phyloP scores from a whole-genome alignment of 2,797 vertebrate genomes.

The Leuciscus waleckii region DNA sequence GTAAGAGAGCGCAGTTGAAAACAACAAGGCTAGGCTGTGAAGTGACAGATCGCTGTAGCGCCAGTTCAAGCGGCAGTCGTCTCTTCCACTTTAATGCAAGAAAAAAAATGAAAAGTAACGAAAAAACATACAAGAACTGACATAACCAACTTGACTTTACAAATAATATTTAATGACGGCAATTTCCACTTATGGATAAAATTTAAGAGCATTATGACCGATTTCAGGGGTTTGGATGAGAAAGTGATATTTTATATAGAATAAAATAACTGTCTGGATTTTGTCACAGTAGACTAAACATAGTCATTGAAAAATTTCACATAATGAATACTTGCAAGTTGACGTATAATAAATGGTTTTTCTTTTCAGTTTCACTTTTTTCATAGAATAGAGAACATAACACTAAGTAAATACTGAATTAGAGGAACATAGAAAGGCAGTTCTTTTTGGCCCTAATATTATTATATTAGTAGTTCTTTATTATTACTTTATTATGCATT shows the following conservation, averaged over 20 bases:
- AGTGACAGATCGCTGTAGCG: too few species aligned
- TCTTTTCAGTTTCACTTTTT: neutral
- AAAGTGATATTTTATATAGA: neutral
- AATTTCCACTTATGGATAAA: neutral
- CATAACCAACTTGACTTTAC: neutral
- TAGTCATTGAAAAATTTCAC: neutral
- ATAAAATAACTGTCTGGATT: neutral
- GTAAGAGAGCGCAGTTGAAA: too few species aligned
- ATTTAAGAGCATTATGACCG: neutral
- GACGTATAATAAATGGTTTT: neutral
- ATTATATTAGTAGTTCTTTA: neutral
- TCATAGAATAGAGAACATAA: neutral
- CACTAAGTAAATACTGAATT: neutral
- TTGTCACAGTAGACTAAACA: neutral
- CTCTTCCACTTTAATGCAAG: too few species aligned
- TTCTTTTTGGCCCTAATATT: neutral
- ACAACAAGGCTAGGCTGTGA: too few species aligned
- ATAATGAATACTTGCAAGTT: conserved; percentile 2
- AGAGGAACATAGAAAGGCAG: neutral
- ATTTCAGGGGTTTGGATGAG: neutral
- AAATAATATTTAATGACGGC: neutral
- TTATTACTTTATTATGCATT: neutral
- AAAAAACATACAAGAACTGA: too few species aligned
- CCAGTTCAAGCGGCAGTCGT: too few species aligned
- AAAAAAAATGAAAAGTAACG: too few species aligned